Evolutionary conservation across 1,140 invertebrate species (phyloP).

Genomic region (Chlorops oryzae): DNA sequence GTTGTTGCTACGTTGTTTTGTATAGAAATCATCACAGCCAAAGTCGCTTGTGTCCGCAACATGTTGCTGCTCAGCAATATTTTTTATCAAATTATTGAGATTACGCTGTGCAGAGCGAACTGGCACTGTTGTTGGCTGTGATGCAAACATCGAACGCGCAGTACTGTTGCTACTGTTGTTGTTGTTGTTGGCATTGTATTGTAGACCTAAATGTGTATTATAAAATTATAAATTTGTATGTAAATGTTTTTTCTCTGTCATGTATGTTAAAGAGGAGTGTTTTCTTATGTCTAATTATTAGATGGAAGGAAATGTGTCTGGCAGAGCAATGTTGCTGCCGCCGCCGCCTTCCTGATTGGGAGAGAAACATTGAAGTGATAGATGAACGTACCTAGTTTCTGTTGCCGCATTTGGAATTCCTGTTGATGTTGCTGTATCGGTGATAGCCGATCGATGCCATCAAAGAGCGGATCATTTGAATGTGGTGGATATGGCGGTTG

Average conservation of each 20-base stretch:
- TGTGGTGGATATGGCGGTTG: conserved; percentile 28
- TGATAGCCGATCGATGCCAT: conserved; percentile 31
- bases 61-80: conserved; percentile 30
- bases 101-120: conserved; percentile 39
- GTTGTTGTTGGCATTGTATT: conserved; percentile 4
- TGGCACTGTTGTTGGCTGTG: conserved; percentile 8
- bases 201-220: too few species aligned
- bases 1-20: conserved; percentile 18
- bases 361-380: too few species aligned
- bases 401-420: too few species aligned
- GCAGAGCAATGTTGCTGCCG: too few species aligned
- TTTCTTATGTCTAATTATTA: too few species aligned
- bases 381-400: too few species aligned
- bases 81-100: conserved; percentile 45
- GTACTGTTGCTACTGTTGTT: conserved; percentile 10
- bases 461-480: conserved; percentile 42
- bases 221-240: too few species aligned
- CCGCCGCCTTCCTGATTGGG: too few species aligned
- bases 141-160: not conserved
- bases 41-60: conserved; percentile 19
- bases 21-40: conserved; percentile 33
- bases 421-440: too few species aligned
- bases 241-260: too few species aligned
- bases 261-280: too few species aligned
- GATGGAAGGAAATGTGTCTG: too few species aligned